Conservation (phyloP, 2,797 vertebrate genomes). For the Glyptemys insculpta region DNA sequence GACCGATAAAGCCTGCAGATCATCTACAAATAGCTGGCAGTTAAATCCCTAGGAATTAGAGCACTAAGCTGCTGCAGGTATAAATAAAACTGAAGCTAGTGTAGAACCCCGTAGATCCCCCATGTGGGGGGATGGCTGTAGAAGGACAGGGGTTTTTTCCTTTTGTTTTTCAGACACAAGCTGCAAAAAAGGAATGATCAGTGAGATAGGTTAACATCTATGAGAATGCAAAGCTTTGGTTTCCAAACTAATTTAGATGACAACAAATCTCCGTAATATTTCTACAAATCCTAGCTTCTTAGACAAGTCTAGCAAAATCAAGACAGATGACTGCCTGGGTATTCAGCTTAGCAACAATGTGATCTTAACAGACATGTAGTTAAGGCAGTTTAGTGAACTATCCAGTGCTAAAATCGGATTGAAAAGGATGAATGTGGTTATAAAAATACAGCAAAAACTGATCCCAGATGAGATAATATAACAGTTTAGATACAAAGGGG, state of each 20-base stretch:
- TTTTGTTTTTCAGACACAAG: neutral
- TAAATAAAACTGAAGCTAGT: constrained; percentile 19
- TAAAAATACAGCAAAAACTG: constrained; percentile 37
- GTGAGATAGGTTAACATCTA: neutral
- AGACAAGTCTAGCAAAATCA: neutral
- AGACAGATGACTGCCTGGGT: neutral
- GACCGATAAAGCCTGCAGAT: neutral
- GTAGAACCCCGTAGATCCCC: neutral
- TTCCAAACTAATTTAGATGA: constrained; percentile 33
- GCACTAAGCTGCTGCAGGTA: neutral
- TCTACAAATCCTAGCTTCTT: constrained; percentile 16
- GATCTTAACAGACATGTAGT: neutral
- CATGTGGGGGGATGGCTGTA: no score
- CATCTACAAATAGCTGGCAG: neutral
- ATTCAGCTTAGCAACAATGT: constrained; percentile 10
- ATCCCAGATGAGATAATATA: constrained; percentile 36
- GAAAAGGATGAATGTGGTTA: constrained; percentile 47
- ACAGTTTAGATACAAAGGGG: neutral
- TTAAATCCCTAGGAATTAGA: constrained; percentile 15
- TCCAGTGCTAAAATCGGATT: constrained; percentile 45
- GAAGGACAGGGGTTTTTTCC: neutral
- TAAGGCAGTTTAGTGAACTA: constrained; percentile 54
- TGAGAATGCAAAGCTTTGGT: neutral
- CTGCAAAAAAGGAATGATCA: neutral
- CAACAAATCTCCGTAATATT: constrained; percentile 20